Percentiles rank a stretch among this genome's conserved stretches.
phyloP scores from a whole-genome alignment of 2,888 invertebrate genomes.

The Dryobotodes eremita region DNA sequence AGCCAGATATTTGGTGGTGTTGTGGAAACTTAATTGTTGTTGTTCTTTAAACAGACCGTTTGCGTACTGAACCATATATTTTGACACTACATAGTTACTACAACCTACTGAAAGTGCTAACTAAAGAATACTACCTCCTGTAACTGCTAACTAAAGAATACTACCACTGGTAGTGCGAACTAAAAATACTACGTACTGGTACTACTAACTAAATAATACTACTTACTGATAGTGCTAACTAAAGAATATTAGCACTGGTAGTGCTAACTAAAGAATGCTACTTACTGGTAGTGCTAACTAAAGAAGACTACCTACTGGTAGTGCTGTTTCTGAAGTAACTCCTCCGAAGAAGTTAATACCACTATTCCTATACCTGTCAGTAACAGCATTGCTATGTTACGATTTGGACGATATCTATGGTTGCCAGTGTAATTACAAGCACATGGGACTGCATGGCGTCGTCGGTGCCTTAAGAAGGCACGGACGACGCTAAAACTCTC shows the following conservation, averaged over 20 bases:
- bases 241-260: too few relatives aligned
- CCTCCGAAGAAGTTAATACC: not conserved
- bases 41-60: not conserved
- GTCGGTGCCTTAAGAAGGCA: too few relatives aligned
- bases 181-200: not conserved
- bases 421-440: not conserved
- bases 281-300: not conserved
- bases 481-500: too few relatives aligned
- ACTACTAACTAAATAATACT: not conserved
- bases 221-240: not conserved
- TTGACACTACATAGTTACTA: not conserved
- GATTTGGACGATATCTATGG: not conserved
- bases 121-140: not conserved
- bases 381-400: not conserved
- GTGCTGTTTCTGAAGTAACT: not conserved
- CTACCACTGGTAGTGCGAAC: not conserved
- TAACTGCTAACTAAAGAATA: not conserved
- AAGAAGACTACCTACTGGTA: not conserved
- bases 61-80: not conserved
- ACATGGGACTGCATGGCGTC: not conserved
- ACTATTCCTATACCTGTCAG: not conserved
- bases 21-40: not conserved
- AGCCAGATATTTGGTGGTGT: constrained; percentile 6
- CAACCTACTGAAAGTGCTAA: not conserved
- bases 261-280: not conserved